Base-by-base conservation (phyloP, 92 coral and sea anemone species). In the Phenganax subtilis region DNA sequence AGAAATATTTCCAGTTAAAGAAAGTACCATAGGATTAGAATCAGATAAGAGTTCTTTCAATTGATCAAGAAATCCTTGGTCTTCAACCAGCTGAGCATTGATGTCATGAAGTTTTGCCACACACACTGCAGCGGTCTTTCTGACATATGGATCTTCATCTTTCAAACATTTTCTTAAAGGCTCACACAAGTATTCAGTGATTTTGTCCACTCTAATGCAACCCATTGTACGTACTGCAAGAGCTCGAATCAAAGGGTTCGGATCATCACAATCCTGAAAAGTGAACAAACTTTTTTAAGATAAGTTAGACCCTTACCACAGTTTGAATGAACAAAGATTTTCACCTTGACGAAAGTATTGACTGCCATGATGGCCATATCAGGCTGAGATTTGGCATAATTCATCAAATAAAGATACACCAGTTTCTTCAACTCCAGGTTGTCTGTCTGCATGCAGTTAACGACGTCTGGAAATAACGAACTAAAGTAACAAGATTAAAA, bases 281-380 rank as follows among this genome's bases (percentile, higher is more conserved):
- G 0, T 11, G 51, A 53, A 53, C 20, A 67, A 10, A 12, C 11
- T 37, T 5, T 37, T 37, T 1, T 37, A 37, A 37, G 6, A 52
- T 68, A n/a, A 55, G 37, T 61, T 53, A 55, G 62, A 15, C 52
- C 2, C 58, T 51, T 9, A 20, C 12, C 30, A 70, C 7, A 17
- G 28, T 7, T 61, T 5, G 10, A 75, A 59, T 12, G 15, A 53
- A 31, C 17, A 12, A 31, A 14, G 4, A 29, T 16, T 25, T 81
- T 56, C 17, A 93, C 98, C 98, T 94, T 94, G 67, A 94, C 98
- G 87, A 94, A 94, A 12, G 98, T 94, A 85, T 94, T 94, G 66
- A 94, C 98, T 17, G 98, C 98, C 98, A 94, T 94, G 75, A 94
- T 94, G 47, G 98, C 98, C 98, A 94, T 94, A 30, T 94, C 98